phyloP scores from a whole-genome alignment of 1,140 invertebrate species.

The Achroia grisella region DNA sequence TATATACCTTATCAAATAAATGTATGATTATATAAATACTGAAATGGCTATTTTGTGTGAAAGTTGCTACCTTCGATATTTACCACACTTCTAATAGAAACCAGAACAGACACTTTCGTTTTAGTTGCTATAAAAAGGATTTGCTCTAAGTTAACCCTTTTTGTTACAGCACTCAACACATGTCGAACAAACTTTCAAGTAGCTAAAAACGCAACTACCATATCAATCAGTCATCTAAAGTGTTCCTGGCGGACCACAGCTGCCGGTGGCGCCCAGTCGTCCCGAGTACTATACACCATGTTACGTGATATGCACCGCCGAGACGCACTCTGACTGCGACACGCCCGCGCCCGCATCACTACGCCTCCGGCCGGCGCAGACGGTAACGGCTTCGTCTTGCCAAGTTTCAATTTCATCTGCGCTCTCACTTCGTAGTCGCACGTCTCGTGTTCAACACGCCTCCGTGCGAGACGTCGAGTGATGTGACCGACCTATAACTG shows the following conservation, averaged over 20 bases:
- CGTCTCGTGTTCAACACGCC: conserved; percentile 30
- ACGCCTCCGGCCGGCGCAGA: conserved; percentile 25
- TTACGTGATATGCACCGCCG: conserved; percentile 35
- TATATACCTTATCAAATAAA: too few species aligned
- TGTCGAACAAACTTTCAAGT: neutral
- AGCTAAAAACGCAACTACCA: neutral
- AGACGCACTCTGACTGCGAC: conserved; percentile 20
- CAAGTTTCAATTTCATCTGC: conserved; percentile 53
- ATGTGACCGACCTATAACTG: conserved; percentile 31
- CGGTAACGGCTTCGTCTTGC: conserved; percentile 48
- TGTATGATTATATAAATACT: too few species aligned
- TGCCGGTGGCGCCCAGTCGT: conserved; percentile 9
- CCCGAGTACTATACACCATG: conserved; percentile 1
- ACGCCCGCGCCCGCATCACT: conserved; percentile 37
- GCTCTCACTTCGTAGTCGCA: conserved; percentile 50
- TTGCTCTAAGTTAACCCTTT: neutral
- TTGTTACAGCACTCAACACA: neutral
- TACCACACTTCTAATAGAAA: too few species aligned
- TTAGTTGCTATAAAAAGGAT: too few species aligned
- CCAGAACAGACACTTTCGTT: too few species aligned
- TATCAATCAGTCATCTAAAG: neutral
- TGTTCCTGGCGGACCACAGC: neutral
- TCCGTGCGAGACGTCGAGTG: conserved; percentile 34
- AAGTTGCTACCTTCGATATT: too few species aligned
- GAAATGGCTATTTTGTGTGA: too few species aligned